Evolutionary conservation across 2,888 invertebrate genomes (phyloP).

Genomic region (Rhopalosiphum nymphaeae): DNA sequence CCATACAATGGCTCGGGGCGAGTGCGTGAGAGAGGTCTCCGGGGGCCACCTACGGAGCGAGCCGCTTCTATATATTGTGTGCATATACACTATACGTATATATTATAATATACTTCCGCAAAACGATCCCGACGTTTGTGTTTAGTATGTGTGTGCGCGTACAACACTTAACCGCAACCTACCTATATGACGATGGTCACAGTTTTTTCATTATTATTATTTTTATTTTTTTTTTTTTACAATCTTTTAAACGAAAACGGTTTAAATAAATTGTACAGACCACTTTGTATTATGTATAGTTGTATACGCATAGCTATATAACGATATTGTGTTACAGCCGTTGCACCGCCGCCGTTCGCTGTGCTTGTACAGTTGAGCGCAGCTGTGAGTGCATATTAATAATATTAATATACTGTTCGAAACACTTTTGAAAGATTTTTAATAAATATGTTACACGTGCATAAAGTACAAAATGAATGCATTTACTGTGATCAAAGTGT

Average conservation of each 20-base stretch:
- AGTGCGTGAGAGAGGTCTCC: conserved; percentile 50
- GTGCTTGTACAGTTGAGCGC: not conserved
- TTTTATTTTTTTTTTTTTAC: not conserved
- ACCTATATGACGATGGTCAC: not conserved
- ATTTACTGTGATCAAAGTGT: not conserved
- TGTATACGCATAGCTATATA: not conserved
- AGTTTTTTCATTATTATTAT: conserved; percentile 1
- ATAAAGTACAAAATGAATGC: no score
- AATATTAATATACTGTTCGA: not conserved
- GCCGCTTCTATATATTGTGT: not conserved
- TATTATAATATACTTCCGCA: conserved; percentile 24
- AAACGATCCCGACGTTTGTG: conserved; percentile 18
- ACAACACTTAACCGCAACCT: not conserved
- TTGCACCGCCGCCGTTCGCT: not conserved
- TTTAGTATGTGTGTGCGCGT: not conserved
- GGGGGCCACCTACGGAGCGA: conserved; percentile 55
- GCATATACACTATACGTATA: not conserved
- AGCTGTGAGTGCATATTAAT: not conserved
- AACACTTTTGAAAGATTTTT: not conserved
- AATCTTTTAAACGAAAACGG: not conserved
- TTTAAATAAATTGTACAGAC: not conserved
- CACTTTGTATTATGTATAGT: not conserved
- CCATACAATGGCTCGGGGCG: conserved; percentile 32
- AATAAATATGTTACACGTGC: not conserved
- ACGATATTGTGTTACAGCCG: not conserved